Evolutionary conservation across 2,797 vertebrate genomes (phyloP).

Genomic region (Periophthalmus magnuspinnatus): DNA sequence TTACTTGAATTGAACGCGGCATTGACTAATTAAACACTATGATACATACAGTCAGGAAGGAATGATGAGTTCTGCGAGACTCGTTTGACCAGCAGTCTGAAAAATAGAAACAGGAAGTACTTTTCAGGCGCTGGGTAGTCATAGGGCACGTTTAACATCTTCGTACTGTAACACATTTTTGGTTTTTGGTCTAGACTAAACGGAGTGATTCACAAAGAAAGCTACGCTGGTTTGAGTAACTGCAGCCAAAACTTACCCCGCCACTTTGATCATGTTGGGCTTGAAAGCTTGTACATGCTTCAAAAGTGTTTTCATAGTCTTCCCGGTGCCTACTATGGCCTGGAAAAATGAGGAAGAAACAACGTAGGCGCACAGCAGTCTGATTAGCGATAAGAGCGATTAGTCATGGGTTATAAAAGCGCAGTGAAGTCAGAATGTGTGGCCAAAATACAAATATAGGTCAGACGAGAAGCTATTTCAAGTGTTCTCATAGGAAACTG

Average conservation of each 20-base stretch:
- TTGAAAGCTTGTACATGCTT: constrained; percentile 83
- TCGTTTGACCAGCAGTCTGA: constrained; percentile 92
- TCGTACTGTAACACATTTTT: constrained; percentile 18
- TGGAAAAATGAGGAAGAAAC: constrained; percentile 49
- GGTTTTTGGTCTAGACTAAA: constrained; percentile 54
- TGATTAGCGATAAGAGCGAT: constrained; percentile 6
- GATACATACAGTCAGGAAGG: constrained; percentile 86
- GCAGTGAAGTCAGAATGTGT: background rate
- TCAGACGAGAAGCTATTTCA: constrained; percentile 51
- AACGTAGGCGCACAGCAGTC: constrained; percentile 18
- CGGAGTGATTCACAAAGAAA: constrained; percentile 45
- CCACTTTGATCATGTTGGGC: constrained; percentile 93
- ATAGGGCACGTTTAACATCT: background rate
- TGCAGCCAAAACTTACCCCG: constrained; percentile 79
- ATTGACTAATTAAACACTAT: constrained; percentile 13
- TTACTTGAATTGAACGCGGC: background rate
- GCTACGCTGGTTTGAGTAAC: constrained; percentile 28
- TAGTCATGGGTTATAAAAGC: background rate
- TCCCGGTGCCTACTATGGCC: constrained; percentile 91
- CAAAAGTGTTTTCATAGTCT: constrained; percentile 88
- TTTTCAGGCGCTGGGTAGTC: constrained; percentile 9
- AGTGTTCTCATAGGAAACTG: background rate
- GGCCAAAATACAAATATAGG: constrained; percentile 35
- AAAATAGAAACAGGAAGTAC: constrained; percentile 28
- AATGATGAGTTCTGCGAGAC: constrained; percentile 77